Evolutionary conservation across 2,113 vertebrate species (phyloP).

Genomic region (Thunnus thynnus): DNA sequence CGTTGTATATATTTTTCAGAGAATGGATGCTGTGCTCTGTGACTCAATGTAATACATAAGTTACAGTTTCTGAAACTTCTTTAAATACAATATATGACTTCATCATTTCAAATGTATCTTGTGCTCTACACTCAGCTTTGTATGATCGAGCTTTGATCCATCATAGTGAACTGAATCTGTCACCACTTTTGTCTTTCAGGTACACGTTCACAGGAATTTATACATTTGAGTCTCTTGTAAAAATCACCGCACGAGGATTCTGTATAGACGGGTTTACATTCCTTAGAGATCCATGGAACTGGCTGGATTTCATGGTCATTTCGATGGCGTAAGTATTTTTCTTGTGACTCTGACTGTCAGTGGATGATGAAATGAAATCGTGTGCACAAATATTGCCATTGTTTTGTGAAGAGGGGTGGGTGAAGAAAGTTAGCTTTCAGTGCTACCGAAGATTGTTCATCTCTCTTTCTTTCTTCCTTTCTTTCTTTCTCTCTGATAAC

Average conservation of each 20-base stretch:
- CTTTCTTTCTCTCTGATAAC: too few relatives aligned
- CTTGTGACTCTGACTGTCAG: constrained; percentile 1
- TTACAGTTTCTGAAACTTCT: not conserved
- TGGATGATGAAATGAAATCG: not conserved
- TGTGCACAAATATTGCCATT: not conserved
- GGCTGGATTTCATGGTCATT: constrained; percentile 99
- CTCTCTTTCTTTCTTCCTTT: not conserved
- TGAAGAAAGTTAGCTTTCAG: constrained; percentile 5
- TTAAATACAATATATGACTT: constrained; percentile 2
- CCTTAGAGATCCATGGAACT: constrained; percentile 98
- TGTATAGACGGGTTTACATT: constrained; percentile 98
- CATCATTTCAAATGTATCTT: constrained; percentile 12
- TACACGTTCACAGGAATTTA: constrained; percentile 99
- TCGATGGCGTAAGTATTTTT: constrained; percentile 97
- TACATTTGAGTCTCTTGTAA: constrained; percentile 98
- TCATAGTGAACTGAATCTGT: constrained; percentile 53
- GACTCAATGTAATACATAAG: too few relatives aligned
- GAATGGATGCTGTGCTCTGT: too few relatives aligned
- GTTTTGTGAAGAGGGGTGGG: constrained; percentile 18
- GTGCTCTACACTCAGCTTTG: not conserved
- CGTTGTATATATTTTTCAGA: too few relatives aligned
- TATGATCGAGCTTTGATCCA: constrained; percentile 31
- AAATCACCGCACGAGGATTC: constrained; percentile 97
- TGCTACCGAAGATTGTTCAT: constrained; percentile 25
- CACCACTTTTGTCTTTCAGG: constrained; percentile 82